Base-by-base conservation (phyloP, 2,113 vertebrate species). In the Xenopus laevis region DNA sequence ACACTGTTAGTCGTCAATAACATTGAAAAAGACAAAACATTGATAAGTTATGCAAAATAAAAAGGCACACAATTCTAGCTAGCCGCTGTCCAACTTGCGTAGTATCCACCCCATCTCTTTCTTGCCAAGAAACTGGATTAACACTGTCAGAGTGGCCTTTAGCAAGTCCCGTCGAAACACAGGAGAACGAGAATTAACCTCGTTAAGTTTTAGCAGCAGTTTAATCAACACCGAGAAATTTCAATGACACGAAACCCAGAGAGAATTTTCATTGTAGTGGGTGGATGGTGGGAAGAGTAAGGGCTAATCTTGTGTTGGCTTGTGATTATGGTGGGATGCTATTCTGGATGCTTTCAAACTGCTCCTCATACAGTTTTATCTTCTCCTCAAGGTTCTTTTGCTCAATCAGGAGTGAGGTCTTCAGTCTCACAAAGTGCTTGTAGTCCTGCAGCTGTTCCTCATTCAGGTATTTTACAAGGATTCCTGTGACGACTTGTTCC, bases 301-400 rank as follows among this genome's bases (percentile, higher is more conserved):
- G 33, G 33, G 33, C 33, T 40, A 10, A 50, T 23, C 20, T 55
- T 27, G 0, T 3, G 27, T 46, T 4, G 40, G 15, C 17, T 23
- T 4, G 6, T 40, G 20, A 86, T 74, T 90, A 53, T 64, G 79
- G 79, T 7, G 66, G 68, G 45, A 90, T 78, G 79, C 88, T 90
- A 59, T 71, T 83, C 65, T 89, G 66, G 0, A 98, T 78, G 0
- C 78, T 83, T 60, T 95, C 94, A 76, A 98, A 84, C 53, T 97
- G 96, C 69, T 97, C 95, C 82, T 97, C 86, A 0, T 88, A 86
- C 78, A 95, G 83, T 67, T 87, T 87, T 72, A 93, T 90, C 71
- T 89, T 88, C 79, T 98, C 96, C 0, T 98, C 96, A 0, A 98
- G 87, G 85, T 95, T 91, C 81, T 96, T 98, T 87, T 93, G 94